A percentile compares a stretch with the other conserved stretches of the same genome.
phyloP scores from a whole-genome alignment of 1,140 invertebrate genomes.

The Calephelis virginiensis region DNA sequence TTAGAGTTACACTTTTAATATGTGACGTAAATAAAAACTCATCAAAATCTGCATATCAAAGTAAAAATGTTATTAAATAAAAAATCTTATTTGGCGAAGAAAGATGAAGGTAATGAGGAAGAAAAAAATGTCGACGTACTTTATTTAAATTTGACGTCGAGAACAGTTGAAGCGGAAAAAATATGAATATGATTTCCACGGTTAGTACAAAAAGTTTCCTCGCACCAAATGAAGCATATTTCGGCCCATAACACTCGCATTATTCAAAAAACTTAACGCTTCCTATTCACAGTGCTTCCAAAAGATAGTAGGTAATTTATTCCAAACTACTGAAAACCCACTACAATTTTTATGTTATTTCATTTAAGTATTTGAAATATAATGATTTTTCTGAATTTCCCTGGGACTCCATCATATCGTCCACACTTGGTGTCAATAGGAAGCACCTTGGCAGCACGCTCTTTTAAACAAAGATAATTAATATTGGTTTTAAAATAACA shows the following conservation, averaged over 20 bases:
- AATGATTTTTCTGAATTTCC: too few relatives aligned
- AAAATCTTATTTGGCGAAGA: conserved; percentile 7
- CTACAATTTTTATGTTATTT: too few relatives aligned
- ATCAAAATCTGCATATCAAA: background rate
- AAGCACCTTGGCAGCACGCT: too few relatives aligned
- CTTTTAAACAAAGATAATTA: too few relatives aligned
- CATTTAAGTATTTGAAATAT: too few relatives aligned
- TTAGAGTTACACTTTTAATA: too few relatives aligned
- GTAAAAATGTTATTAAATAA: background rate
- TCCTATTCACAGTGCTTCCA: conserved; percentile 23
- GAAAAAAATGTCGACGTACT: conserved; percentile 46
- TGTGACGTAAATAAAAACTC: too few relatives aligned
- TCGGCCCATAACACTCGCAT: conserved; percentile 69
- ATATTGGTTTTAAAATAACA: too few relatives aligned
- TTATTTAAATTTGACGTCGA: conserved; percentile 66
- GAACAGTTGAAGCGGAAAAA: conserved; percentile 71
- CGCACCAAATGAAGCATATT: conserved; percentile 75
- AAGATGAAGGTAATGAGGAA: conserved; percentile 22
- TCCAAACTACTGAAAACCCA: too few relatives aligned
- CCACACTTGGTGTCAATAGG: too few relatives aligned
- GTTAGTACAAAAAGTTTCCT: conserved; percentile 60
- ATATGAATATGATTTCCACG: conserved; percentile 74
- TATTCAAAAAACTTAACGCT: conserved; percentile 60
- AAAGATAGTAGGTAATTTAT: background rate
- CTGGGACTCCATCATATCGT: too few relatives aligned